Evolutionary conservation across 2,888 invertebrate genomes (phyloP).

Genomic region (Trissolcus brochymenae): DNA sequence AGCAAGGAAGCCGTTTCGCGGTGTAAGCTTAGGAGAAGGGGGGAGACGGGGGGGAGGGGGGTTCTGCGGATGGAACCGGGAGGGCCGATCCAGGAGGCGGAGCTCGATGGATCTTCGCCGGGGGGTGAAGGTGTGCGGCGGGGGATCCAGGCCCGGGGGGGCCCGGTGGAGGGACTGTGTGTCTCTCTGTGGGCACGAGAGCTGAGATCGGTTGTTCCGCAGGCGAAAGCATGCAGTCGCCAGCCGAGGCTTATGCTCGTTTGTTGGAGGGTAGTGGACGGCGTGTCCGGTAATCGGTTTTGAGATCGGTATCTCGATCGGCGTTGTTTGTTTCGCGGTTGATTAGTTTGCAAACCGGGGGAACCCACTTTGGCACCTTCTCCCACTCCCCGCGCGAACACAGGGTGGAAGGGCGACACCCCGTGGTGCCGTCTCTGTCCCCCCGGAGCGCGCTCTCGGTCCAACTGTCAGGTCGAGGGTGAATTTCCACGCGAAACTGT

Average conservation of each 20-base stretch:
- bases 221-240: constrained; percentile 74
- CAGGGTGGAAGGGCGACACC: constrained; percentile 53
- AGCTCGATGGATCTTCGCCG: constrained; percentile 68
- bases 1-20: not conserved
- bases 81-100: constrained; percentile 65
- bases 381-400: constrained; percentile 49
- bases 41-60: constrained; percentile 13
- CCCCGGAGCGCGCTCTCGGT: constrained; percentile 8
- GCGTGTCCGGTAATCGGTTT: constrained; percentile 50
- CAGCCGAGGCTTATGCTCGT: constrained; percentile 73
- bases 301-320: constrained; percentile 30
- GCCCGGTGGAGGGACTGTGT: constrained; percentile 63
- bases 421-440: constrained; percentile 27
- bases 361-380: constrained; percentile 38
- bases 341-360: constrained; percentile 23
- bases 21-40: not conserved
- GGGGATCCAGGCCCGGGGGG: constrained; percentile 69
- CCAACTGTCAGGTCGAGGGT: constrained; percentile 52
- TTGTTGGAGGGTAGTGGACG: constrained; percentile 71
- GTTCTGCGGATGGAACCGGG: constrained; percentile 10
- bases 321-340: constrained; percentile 29
- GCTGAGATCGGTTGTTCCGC: constrained; percentile 69
- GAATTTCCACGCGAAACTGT: constrained; percentile 51
- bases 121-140: constrained; percentile 70
- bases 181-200: constrained; percentile 53